Conservation (phyloP, 2,888 invertebrate species). For the Tetragnatha montana region DNA sequence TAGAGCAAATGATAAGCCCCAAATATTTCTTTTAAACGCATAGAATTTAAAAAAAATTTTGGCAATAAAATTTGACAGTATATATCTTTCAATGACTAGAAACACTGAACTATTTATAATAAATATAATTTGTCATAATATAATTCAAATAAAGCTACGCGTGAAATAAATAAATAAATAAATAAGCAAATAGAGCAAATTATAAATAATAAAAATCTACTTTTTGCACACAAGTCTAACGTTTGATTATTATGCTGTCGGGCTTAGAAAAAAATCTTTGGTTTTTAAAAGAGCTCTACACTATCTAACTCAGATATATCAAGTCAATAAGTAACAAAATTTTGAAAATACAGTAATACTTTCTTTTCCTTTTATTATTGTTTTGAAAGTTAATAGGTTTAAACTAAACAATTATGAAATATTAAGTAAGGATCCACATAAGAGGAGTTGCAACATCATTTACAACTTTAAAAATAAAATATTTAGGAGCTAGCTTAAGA, state of each 20-base stretch:
- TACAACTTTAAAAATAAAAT: too few species aligned
- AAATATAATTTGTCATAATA: not conserved
- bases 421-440: too few species aligned
- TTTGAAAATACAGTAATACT: too few species aligned
- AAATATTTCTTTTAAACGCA: not conserved
- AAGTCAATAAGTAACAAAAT: too few species aligned
- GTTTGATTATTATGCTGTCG: not conserved
- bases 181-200: slow-evolving; percentile 31
- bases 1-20: not conserved
- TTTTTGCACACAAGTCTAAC: not conserved
- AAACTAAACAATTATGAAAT: too few species aligned
- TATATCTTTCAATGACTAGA: slow-evolving; percentile 38
- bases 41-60: not conserved
- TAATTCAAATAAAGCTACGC: slow-evolving; percentile 38
- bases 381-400: too few species aligned
- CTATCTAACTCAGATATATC: too few species aligned
- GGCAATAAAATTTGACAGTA: not conserved
- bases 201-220: slow-evolving; percentile 41
- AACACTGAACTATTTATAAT: slow-evolving; percentile 19
- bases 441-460: too few species aligned
- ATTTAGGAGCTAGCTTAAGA: too few species aligned
- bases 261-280: not conserved
- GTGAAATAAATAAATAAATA: slow-evolving; percentile 41
- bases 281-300: not conserved
- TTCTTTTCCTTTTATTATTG: too few species aligned